A percentile compares a stretch with the other conserved stretches of the same genome.
phyloP scores from a whole-genome alignment of 1,140 invertebrate species.

The Melitaea cinxia region DNA sequence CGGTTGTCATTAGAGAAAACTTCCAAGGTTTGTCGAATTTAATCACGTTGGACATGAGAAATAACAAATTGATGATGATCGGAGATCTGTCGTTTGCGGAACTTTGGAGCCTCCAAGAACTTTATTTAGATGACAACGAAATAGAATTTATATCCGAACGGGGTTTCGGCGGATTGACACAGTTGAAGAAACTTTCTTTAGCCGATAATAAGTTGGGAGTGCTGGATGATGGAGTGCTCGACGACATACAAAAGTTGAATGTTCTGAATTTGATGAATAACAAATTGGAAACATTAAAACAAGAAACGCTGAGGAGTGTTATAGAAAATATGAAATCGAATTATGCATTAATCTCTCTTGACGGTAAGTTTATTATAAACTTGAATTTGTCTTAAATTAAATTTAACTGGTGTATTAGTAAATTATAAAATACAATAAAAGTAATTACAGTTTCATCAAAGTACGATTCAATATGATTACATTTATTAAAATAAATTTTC shows the following conservation, averaged over 20 bases:
- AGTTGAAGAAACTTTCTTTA: slow-evolving; percentile 86
- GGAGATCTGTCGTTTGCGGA: slow-evolving; percentile 89
- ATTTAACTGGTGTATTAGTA: not conserved
- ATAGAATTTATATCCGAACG: slow-evolving; percentile 85
- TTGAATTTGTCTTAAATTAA: no score
- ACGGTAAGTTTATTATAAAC: slow-evolving; percentile 60
- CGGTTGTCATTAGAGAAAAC: slow-evolving; percentile 85
- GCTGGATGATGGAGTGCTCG: slow-evolving; percentile 85
- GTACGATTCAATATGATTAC: no score
- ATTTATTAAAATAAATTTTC: not conserved
- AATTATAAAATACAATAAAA: no score
- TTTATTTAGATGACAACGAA: slow-evolving; percentile 88
- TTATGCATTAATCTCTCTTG: slow-evolving; percentile 71
- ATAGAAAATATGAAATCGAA: slow-evolving; percentile 87
- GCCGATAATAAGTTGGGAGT: slow-evolving; percentile 87
- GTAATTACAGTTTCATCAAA: no score
- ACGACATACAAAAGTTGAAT: slow-evolving; percentile 84
- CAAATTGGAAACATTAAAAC: slow-evolving; percentile 87
- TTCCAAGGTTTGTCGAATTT: slow-evolving; percentile 87
- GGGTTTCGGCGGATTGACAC: slow-evolving; percentile 87
- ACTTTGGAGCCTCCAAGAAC: slow-evolving; percentile 86
- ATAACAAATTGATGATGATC: slow-evolving; percentile 87
- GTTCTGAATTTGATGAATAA: slow-evolving; percentile 89
- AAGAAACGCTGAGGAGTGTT: slow-evolving; percentile 87
- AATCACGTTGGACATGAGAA: slow-evolving; percentile 85